Conservation (phyloP, 2,888 invertebrate genomes). For the Phortica magna region DNA sequence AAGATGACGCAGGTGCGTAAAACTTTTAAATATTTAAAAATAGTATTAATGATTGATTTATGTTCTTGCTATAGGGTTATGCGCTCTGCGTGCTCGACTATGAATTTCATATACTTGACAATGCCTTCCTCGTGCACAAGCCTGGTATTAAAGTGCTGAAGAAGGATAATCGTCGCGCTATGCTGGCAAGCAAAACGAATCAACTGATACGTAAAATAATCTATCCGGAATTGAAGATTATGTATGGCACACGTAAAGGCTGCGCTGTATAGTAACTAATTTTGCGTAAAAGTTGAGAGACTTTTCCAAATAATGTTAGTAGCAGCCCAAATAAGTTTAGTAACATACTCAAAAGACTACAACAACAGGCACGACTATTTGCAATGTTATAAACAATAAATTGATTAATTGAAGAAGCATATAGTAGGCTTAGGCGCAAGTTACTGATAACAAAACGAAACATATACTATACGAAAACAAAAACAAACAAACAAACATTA, state of each 20-base stretch:
- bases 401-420: slow-evolving; percentile 13
- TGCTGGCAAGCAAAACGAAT: slow-evolving; percentile 87
- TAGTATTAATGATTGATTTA: background rate
- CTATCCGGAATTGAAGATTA: slow-evolving; percentile 89
- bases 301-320: slow-evolving; percentile 39
- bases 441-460: too few relatives aligned
- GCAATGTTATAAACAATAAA: slow-evolving; percentile 53
- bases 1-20: slow-evolving; percentile 93
- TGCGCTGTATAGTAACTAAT: slow-evolving; percentile 85
- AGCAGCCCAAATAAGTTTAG: slow-evolving; percentile 34
- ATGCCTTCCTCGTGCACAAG: slow-evolving; percentile 94
- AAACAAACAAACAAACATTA: background rate
- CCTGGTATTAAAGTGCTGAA: slow-evolving; percentile 93
- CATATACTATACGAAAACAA: too few relatives aligned
- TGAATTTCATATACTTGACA: slow-evolving; percentile 94
- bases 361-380: slow-evolving; percentile 49
- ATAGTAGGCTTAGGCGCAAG: slow-evolving; percentile 31
- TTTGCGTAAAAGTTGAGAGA: slow-evolving; percentile 62
- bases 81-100: slow-evolving; percentile 93
- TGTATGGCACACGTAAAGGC: slow-evolving; percentile 89
- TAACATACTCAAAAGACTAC: slow-evolving; percentile 55
- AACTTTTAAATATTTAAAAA: background rate
- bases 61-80: slow-evolving; percentile 84
- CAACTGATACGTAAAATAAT: slow-evolving; percentile 88
- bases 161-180: slow-evolving; percentile 87